Evolutionary conservation across 1,140 invertebrate species (phyloP), one percentile per base, ranked within the genome.

Genomic region (Agrypnia vestita): DNA sequence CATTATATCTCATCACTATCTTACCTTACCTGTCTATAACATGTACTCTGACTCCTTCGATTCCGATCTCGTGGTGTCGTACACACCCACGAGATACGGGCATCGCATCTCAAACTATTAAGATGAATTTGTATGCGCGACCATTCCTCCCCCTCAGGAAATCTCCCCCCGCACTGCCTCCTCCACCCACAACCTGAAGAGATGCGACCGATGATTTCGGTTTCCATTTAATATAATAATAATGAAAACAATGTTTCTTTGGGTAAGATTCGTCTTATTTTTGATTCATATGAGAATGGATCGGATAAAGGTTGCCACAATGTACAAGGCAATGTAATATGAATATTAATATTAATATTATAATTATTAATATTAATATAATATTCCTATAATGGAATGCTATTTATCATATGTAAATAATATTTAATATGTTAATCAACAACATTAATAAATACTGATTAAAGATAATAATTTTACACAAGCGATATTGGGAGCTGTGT

Each of bases 141-240:
- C 78, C 78, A 78, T 67, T 72, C 74, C 55, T 55, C 59, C 62
- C 61, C 80, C 43, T 73, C 17, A 11, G 17, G 9, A 55, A 71
- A 12, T n/a, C 12, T 62, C 19, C 53, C 61, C 35, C 56, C 64
- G 17, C 35, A 44, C 35, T 15, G 11, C 15, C 21, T n/a, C 64
- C 13, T 56, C 19, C 76, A 43, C 51, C 79, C 43, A 17, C 53
- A n/a, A 44, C 55, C n/a, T 49, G 11, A n/a, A n/a, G 43, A 80
- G 79, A 80, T 76, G 79, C 64, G 74, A 46, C 74, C 71, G 64
- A 69, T 49, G 76, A 82, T 83, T 80, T 83, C 82, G 64, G 78
- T 83, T 82, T 83, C 79, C 55, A 83, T 83, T 83, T 83, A 80
- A 83, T 80, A 83, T 80, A 80, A 80, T 80, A 78, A 82, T 82